phyloP scores from a whole-genome alignment of 2,888 invertebrate genomes.

The Andrena camellia region DNA sequence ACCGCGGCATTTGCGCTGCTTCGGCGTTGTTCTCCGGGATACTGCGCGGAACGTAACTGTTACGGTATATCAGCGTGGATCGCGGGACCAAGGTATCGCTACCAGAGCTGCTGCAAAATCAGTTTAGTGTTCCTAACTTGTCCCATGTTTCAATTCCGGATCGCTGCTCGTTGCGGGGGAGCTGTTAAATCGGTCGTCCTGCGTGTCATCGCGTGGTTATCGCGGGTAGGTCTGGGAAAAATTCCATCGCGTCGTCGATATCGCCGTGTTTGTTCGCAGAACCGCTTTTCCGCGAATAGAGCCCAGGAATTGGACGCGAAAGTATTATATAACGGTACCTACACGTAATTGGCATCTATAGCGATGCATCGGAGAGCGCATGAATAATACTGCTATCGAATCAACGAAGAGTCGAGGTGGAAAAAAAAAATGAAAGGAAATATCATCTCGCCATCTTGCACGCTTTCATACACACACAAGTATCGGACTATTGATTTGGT shows the following conservation, averaged over 20 bases:
- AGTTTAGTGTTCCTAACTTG: slow-evolving; percentile 23
- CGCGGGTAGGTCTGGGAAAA: neutral
- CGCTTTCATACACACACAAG: neutral
- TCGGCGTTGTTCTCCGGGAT: neutral
- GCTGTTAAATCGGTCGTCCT: neutral
- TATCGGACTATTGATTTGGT: neutral
- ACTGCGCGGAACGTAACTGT: slow-evolving; percentile 10
- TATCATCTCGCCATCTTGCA: too few species aligned
- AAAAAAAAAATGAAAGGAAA: too few species aligned
- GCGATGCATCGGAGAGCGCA: too few species aligned
- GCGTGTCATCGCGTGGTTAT: slow-evolving; percentile 23
- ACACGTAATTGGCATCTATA: neutral
- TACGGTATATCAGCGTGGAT: neutral
- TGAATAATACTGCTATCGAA: too few species aligned
- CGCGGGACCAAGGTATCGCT: slow-evolving; percentile 1
- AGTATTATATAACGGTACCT: neutral
- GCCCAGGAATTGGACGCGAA: too few species aligned
- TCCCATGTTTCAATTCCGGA: slow-evolving; percentile 24
- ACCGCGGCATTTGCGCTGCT: neutral
- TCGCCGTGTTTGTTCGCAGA: neutral
- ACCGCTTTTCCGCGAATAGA: neutral
- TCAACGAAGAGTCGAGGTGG: too few species aligned
- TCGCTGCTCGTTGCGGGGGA: neutral
- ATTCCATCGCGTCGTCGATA: neutral
- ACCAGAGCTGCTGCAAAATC: slow-evolving; percentile 21